phyloP scores from a whole-genome alignment of 1,140 invertebrate species.

The Coptotermes formosanus region DNA sequence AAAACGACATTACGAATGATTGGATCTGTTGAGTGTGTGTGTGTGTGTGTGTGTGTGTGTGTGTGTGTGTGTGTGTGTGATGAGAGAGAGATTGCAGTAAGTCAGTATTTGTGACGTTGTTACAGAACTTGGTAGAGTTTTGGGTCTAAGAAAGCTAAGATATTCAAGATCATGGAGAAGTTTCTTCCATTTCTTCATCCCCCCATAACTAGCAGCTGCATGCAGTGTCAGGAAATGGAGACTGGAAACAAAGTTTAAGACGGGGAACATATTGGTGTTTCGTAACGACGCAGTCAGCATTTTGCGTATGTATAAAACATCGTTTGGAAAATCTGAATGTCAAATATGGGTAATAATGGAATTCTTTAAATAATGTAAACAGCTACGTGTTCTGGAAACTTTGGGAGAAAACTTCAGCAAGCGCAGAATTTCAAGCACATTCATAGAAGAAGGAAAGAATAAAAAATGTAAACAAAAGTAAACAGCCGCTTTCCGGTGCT shows the following conservation, averaged over 20 bases:
- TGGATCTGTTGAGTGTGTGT: neutral
- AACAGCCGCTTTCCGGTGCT: neutral
- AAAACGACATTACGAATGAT: conserved; percentile 1
- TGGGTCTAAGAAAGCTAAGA: neutral
- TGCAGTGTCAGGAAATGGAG: neutral
- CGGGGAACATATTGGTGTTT: neutral
- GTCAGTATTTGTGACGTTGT: neutral
- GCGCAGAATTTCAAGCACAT: neutral
- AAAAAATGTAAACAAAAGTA: neutral
- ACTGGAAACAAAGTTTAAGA: neutral
- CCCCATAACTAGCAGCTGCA: neutral
- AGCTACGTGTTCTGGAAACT: neutral
- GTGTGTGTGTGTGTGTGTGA: neutral
- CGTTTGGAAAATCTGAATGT: neutral
- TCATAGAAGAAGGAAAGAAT: neutral
- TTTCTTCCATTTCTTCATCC: neutral
- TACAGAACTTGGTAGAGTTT: neutral
- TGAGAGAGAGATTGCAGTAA: neutral
- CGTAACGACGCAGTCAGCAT: neutral
- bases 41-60: neutral
- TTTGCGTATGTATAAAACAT: neutral
- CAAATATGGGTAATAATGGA: neutral
- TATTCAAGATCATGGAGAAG: neutral
- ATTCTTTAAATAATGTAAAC: neutral
- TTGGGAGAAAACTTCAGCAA: neutral